Percentiles rank a stretch among this genome's conserved stretches.
Evolutionary conservation across 2,888 invertebrate species (phyloP).

Genomic region (Sphinx pinastri): DNA sequence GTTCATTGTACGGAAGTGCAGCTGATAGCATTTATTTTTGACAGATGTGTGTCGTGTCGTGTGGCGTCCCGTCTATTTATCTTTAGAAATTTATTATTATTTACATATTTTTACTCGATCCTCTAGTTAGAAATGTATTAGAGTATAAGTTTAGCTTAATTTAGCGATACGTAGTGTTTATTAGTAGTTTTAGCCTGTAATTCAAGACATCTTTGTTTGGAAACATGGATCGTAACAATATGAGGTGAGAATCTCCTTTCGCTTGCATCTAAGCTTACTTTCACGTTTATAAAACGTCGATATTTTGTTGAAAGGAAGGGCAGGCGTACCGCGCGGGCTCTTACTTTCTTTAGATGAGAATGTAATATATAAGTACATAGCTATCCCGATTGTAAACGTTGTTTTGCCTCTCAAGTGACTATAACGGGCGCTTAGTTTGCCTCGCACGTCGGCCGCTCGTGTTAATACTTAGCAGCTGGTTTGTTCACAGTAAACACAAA

Average conservation of each 20-base stretch:
- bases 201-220: constrained; percentile 38
- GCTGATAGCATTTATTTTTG: constrained; percentile 44
- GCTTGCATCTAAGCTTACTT: constrained; percentile 25
- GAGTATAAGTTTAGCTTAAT: constrained; percentile 48
- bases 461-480: constrained; percentile 13
- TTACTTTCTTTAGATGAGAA: not conserved
- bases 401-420: not conserved
- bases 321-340: not conserved
- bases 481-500: constrained; percentile 22
- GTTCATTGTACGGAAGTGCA: constrained; percentile 55
- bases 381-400: not conserved
- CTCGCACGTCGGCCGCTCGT: not conserved
- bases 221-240: constrained; percentile 77
- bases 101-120: constrained; percentile 58
- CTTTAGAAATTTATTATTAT: constrained; percentile 63
- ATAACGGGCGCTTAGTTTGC: not conserved
- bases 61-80: constrained; percentile 74
- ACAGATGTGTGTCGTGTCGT: constrained; percentile 59
- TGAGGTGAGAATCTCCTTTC: constrained; percentile 66
- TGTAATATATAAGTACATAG: not conserved
- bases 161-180: constrained; percentile 49
- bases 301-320: constrained; percentile 31
- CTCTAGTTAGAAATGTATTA: constrained; percentile 64
- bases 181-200: constrained; percentile 29
- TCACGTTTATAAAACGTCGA: constrained; percentile 29